phyloP scores from a whole-genome alignment of 2,797 vertebrate genomes.

The Taeniopygia guttata region DNA sequence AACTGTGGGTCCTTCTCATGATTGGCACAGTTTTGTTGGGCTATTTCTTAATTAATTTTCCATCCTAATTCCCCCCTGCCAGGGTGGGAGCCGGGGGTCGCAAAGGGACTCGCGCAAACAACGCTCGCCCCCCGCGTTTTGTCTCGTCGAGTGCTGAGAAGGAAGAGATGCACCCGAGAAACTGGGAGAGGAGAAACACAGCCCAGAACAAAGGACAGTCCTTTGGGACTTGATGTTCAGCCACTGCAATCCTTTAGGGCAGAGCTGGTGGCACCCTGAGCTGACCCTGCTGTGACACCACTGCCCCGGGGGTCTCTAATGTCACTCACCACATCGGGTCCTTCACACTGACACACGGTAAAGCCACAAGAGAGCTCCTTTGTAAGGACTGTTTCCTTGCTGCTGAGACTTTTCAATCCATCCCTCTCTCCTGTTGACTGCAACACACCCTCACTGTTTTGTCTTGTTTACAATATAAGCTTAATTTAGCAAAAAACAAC shows the following conservation, averaged over 20 bases:
- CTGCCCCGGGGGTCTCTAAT: neutral
- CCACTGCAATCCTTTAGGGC: neutral
- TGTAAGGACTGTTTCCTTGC: slow-evolving; percentile 53
- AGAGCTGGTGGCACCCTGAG: neutral
- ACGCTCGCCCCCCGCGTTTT: neutral
- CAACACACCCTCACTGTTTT: slow-evolving; percentile 61
- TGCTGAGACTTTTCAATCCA: slow-evolving; percentile 45
- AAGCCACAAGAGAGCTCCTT: slow-evolving; percentile 37
- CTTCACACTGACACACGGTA: slow-evolving; percentile 3
- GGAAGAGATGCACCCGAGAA: neutral
- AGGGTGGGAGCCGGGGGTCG: neutral
- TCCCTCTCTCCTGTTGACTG: slow-evolving; percentile 20
- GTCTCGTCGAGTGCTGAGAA: neutral
- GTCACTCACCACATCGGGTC: slow-evolving; percentile 2
- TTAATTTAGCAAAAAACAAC: slow-evolving; percentile 60
- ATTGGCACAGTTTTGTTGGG: neutral
- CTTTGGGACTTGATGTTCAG: slow-evolving; percentile 51
- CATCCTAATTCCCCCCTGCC: neutral
- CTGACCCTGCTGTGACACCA: neutral
- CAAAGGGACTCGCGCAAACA: neutral
- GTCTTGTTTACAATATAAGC: slow-evolving; percentile 69
- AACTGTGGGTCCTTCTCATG: neutral
- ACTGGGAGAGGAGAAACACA: slow-evolving; percentile 22
- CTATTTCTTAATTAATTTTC: neutral
- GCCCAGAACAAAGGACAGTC: slow-evolving; percentile 32